Base-by-base conservation (phyloP, 2,113 vertebrate genomes). In the Antechinus flavipes region DNA sequence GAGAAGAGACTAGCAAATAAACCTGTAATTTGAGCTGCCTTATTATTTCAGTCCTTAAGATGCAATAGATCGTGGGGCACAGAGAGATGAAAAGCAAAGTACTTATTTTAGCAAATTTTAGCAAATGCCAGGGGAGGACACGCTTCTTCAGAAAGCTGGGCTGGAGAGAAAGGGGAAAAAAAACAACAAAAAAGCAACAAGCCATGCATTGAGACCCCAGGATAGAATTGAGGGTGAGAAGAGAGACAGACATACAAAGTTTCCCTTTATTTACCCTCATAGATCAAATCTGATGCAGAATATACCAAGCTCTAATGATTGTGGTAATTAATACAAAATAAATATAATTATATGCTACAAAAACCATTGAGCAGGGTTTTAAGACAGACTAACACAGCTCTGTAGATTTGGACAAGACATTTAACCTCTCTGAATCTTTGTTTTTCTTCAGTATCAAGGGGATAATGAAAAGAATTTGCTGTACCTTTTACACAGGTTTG, bases 11-110 rank as follows among this genome's bases (percentile, higher is more conserved):
- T 84, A n/a, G 35, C 42, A 84, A 84, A 84, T 84, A 84, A 94
- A 30, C 54, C 42, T 25, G 22, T 91, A 0, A 0, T 84, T 91
- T 84, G 90, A 56, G 76, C 0, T 0, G n/a, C 35, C 92, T 93
- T 61, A 90, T 54, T 50, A 76, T 58, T 90, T 89, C 58, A 24
- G 90, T 54, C 50, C 90, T 89, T 89, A 49, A 68, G 49, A 76
- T 68, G 11, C 49, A 58, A 91, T 26, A 6, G 68, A 42, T 84
- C 68, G 35, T 42, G 68, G 68, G 68, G 68, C 68, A 84, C n/a
- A 84, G 68, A 42, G 68, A 84, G 68, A 84, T 84, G 68, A 42
- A 84, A 84, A 84, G n/a, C 68, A 84, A 84, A 84, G 68, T 84
- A 84, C 68, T 84, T 84, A 84, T 84, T 84, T 84, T 84, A 84